Conservation (phyloP, 2,888 invertebrate species). For the Synergus japonicus region DNA sequence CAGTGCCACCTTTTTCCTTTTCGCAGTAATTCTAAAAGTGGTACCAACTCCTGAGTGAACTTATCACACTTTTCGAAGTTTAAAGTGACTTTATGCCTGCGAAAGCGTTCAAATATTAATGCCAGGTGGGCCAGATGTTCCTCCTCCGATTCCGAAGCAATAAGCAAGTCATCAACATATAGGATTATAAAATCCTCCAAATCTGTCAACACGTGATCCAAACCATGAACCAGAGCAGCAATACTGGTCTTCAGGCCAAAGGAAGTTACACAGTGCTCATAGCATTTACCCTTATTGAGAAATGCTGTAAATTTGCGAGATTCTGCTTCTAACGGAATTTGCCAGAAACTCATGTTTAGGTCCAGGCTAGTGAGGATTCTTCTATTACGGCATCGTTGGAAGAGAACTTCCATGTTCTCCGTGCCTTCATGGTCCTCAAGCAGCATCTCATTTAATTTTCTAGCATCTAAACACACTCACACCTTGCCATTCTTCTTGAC, state of each 20-base stretch:
- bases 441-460: not conserved
- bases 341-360: constrained; percentile 54
- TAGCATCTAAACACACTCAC: not conserved
- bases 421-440: not conserved
- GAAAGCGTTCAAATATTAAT: too few relatives aligned
- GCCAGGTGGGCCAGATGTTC: too few relatives aligned
- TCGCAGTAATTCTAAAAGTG: constrained; percentile 42
- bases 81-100: too few relatives aligned
- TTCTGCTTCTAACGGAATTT: constrained; percentile 47
- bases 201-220: too few relatives aligned
- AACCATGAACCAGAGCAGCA: not conserved
- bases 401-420: constrained; percentile 25
- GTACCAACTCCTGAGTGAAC: not conserved
- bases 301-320: constrained; percentile 48
- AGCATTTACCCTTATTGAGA: constrained; percentile 42
- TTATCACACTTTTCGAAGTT: not conserved
- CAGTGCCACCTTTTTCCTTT: constrained; percentile 45
- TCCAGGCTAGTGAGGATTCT: constrained; percentile 41
- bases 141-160: too few relatives aligned
- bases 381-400: constrained; percentile 40
- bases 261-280: constrained; percentile 44
- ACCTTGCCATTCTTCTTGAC: not conserved
- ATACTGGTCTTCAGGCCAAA: constrained; percentile 44
- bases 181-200: too few relatives aligned
- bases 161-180: too few relatives aligned